phyloP scores from a whole-genome alignment of 2,888 invertebrate genomes.

The Dusona sp. region DNA sequence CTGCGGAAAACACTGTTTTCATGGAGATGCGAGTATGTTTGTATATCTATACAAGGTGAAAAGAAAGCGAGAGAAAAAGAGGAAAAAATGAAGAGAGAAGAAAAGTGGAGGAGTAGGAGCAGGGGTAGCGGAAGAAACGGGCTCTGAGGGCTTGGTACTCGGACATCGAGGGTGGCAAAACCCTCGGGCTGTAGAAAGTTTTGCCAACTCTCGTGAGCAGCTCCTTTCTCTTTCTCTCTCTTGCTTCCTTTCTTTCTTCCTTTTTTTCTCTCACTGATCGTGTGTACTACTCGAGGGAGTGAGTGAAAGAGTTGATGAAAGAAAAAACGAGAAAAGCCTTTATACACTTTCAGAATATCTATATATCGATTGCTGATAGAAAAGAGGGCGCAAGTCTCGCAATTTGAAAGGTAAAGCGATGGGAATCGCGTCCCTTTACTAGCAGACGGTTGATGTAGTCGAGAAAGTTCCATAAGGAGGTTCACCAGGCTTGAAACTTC shows the following conservation, averaged over 20 bases:
- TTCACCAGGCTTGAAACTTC: conserved; percentile 66
- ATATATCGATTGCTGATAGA: not conserved
- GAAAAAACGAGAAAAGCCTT: conserved; percentile 46
- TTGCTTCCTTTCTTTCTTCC: not conserved
- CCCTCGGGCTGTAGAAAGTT: conserved; percentile 61
- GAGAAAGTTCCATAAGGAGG: conserved; percentile 60
- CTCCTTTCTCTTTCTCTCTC: conserved; percentile 12
- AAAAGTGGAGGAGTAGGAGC: conserved; percentile 14
- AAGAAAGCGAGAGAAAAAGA: conserved; percentile 34
- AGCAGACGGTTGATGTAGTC: conserved; percentile 18
- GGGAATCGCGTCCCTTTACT: conserved; percentile 18
- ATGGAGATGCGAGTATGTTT: conserved; percentile 36
- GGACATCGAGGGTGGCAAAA: conserved; percentile 67
- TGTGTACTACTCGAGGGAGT: conserved; percentile 55
- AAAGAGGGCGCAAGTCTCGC: conserved; percentile 7
- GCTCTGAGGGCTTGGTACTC: conserved; percentile 65
- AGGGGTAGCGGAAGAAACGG: conserved; percentile 53
- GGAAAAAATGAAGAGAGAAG: conserved; percentile 13
- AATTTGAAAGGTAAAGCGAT: conserved; percentile 13
- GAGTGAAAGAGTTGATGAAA: conserved; percentile 55
- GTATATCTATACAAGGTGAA: conserved; percentile 23
- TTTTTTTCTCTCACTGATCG: conserved; percentile 48
- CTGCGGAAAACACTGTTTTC: conserved; percentile 57
- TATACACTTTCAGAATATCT: not conserved
- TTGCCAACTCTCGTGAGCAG: conserved; percentile 64